Evolutionary conservation across 2,888 invertebrate species (phyloP).

Genomic region (Sphecodes monilicornis): DNA sequence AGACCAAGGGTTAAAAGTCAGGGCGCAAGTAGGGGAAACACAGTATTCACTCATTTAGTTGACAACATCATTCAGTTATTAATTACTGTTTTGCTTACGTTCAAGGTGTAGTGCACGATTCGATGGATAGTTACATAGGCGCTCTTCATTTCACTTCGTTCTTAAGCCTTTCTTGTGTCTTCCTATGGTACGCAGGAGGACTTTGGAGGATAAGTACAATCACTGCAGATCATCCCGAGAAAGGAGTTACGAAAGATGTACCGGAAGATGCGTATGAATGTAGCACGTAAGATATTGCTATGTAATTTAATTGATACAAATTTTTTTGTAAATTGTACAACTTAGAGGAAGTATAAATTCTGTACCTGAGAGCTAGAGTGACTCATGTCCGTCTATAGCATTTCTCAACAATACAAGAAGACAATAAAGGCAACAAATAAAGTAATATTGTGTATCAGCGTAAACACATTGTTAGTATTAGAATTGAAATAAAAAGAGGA

Average conservation of each 20-base stretch:
- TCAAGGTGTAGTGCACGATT: slow-evolving; percentile 80
- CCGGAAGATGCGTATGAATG: slow-evolving; percentile 7
- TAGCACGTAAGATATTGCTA: not conserved
- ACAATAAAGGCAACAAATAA: too few species aligned
- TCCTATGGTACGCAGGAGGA: slow-evolving; percentile 73
- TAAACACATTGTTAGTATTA: too few species aligned
- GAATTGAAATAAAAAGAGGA: too few species aligned
- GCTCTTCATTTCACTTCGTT: slow-evolving; percentile 81
- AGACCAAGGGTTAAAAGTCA: too few species aligned
- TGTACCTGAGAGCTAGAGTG: not conserved
- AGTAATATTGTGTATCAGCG: too few species aligned
- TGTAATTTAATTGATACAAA: not conserved
- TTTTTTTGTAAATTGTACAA: not conserved
- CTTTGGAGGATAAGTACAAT: slow-evolving; percentile 47
- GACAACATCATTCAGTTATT: not conserved
- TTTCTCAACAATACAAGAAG: not conserved
- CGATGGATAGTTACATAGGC: slow-evolving; percentile 78
- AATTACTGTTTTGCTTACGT: not conserved
- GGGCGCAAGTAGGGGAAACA: too few species aligned
- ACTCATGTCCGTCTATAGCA: too few species aligned
- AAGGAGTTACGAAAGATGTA: not conserved
- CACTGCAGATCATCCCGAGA: not conserved
- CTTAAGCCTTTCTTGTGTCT: slow-evolving; percentile 78
- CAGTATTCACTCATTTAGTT: not conserved
- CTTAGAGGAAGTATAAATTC: not conserved